phyloP scores from a whole-genome alignment of 1,140 invertebrate species.

The Cydia fagiglandana region DNA sequence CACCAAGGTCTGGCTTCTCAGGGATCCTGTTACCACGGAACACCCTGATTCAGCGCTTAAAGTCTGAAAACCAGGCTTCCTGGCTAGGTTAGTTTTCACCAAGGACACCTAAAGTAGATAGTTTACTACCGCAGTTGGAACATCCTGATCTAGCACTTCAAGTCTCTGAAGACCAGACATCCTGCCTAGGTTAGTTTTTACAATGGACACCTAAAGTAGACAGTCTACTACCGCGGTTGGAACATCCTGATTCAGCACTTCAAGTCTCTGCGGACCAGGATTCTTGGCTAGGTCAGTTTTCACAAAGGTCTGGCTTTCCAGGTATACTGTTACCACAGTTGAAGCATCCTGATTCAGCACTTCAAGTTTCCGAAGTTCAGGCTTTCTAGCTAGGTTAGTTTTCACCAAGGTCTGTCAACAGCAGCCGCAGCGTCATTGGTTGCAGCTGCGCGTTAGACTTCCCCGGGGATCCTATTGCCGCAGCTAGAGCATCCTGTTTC shows the following conservation, averaged over 20 bases:
- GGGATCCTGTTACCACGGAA: neutral
- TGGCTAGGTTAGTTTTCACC: neutral
- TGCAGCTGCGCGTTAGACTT: too few species aligned
- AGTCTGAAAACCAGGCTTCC: neutral
- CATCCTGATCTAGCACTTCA: neutral
- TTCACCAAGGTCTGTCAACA: too few species aligned
- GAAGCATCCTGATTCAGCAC: neutral
- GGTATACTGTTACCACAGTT: too few species aligned
- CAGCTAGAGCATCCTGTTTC: too few species aligned
- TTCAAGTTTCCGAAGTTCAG: neutral
- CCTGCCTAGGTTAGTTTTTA: neutral
- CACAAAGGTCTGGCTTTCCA: neutral
- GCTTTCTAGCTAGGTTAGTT: neutral
- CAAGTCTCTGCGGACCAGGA: neutral
- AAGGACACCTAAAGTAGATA: too few species aligned
- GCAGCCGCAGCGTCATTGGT: too few species aligned
- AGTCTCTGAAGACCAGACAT: neutral
- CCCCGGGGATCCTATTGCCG: too few species aligned
- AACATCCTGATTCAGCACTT: neutral
- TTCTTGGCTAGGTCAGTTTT: neutral
- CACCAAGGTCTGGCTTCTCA: neutral
- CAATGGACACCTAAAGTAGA: too few species aligned
- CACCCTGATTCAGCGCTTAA: neutral
- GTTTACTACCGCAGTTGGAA: neutral
- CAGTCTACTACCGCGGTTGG: neutral